Conservation (phyloP, 2,888 invertebrate genomes). For the Polietes domitor region DNA sequence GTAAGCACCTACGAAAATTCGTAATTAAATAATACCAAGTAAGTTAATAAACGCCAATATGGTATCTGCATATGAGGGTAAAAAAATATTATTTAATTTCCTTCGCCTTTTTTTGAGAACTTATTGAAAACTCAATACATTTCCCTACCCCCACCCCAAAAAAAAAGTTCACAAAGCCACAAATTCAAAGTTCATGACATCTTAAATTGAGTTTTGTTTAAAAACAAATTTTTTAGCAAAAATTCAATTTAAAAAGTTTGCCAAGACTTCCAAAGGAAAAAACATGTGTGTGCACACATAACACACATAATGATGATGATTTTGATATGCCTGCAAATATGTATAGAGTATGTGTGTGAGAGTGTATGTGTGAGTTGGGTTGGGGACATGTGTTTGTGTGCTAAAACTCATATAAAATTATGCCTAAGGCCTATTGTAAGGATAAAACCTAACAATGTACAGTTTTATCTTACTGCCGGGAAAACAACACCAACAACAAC, state of each 20-base stretch:
- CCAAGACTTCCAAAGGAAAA: neutral
- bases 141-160: neutral
- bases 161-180: too few relatives aligned
- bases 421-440: constrained; percentile 41
- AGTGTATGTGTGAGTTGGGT: constrained; percentile 15
- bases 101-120: too few relatives aligned
- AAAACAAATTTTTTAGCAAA: neutral
- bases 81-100: too few relatives aligned
- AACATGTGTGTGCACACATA: neutral
- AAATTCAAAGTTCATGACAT: neutral
- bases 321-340: neutral
- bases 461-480: constrained; percentile 13
- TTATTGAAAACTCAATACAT: too few relatives aligned
- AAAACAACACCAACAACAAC: too few relatives aligned
- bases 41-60: too few relatives aligned
- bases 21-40: too few relatives aligned
- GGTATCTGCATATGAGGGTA: too few relatives aligned
- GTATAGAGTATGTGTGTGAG: neutral
- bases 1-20: too few relatives aligned
- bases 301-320: neutral
- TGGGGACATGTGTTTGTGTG: neutral
- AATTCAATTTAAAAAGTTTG: constrained; percentile 3
- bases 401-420: constrained; percentile 33
- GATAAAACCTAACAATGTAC: constrained; percentile 46
- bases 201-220: neutral